phyloP scores from a whole-genome alignment of 2,888 invertebrate genomes.

The Chloromyia formosa region DNA sequence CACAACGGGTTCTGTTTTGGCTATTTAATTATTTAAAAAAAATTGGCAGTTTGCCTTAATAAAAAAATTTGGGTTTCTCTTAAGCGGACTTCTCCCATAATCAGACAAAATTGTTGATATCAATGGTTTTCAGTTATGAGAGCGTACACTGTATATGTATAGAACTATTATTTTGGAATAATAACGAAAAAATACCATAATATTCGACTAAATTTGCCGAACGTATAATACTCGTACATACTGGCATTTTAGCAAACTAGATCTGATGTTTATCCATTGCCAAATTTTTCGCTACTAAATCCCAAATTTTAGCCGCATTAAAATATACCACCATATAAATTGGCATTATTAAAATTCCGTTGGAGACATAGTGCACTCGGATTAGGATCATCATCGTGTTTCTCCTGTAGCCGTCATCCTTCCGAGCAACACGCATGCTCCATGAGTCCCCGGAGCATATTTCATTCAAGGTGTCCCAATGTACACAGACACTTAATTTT shows the following conservation, averaged over 20 bases:
- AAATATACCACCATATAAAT: not conserved
- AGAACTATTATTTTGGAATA: no score
- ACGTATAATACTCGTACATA: no score
- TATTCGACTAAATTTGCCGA: no score
- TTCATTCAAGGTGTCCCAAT: slow-evolving; percentile 26
- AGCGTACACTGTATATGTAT: no score
- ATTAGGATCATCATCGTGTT: not conserved
- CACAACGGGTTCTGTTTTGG: no score
- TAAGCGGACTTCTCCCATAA: no score
- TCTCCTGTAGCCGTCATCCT: not conserved
- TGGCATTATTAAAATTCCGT: slow-evolving; percentile 29
- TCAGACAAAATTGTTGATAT: no score
- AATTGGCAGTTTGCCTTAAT: no score
- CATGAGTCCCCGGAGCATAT: slow-evolving; percentile 1
- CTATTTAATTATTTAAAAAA: no score
- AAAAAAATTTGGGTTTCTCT: no score
- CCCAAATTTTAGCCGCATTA: not conserved
- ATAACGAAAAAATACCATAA: no score
- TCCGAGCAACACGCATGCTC: slow-evolving; percentile 20
- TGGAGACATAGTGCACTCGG: not conserved
- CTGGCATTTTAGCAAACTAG: not conserved
- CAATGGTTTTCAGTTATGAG: no score
- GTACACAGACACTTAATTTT: slow-evolving; percentile 30
- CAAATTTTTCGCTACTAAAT: not conserved
- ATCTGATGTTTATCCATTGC: not conserved